Evolutionary conservation across 2,113 vertebrate genomes (phyloP), one percentile per base, ranked within the genome.

Genomic region (Perccottus glenii): DNA sequence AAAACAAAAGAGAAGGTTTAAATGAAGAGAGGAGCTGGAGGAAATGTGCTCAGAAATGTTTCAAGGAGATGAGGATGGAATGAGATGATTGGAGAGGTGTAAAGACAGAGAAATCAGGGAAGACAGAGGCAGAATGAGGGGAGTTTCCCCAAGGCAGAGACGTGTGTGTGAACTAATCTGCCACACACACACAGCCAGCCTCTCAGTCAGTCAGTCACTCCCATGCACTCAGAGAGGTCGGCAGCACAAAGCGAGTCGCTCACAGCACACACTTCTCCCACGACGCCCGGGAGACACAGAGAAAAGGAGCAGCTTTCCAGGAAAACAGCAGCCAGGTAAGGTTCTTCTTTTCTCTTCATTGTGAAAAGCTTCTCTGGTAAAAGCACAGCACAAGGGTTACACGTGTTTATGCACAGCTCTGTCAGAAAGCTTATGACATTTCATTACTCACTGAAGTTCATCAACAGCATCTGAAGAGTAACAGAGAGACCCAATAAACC

Each of bases 171-270:
- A 77, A 78, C 76, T 85, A 78, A 80, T 70, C 57, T 49, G 67
- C 19, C 75, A n/a, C 62, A 38, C 5, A 19, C 44, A 56, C 77
- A 47, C 73, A 33, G 58, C 6, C 68, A 5, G 56, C 35, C 75
- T 58, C 80, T 2, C 77, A 61, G 67, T 76, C 87, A 67, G 58
- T 79, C 77, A 85, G 83, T 83, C 63, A 62, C 83, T 73, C 50
- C 62, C 68, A 66, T 82, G 78, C 67, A 9, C 74, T 84, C 81
- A 53, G 33, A 9, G 49, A 78, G 77, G 82, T 77, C 69, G 78
- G 79, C 83, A 77, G 85, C 86, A 85, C 87, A 89, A 82, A 85
- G 82, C 81, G 61, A 79, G 19, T 27, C 19, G 19, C 19, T 27
- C 19, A 27, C 19, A 27, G 19, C 19, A 27, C 19, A 27, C 19